Evolutionary conservation across 2,113 vertebrate genomes (phyloP).

Genomic region (Malurus elegans): DNA sequence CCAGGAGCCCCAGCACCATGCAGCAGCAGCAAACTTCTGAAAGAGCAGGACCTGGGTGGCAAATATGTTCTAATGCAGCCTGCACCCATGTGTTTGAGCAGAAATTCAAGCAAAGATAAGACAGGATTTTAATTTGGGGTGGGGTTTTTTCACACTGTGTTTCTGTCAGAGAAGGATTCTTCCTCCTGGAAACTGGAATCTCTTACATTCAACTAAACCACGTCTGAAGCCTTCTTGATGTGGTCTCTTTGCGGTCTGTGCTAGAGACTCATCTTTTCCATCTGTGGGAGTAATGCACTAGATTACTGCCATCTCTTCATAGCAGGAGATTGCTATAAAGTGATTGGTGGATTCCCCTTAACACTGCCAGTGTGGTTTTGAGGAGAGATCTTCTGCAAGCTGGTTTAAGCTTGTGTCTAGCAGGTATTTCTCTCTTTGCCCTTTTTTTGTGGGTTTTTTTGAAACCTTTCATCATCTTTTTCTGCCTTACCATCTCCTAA

Average conservation of each 20-base stretch:
- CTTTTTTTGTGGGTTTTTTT: neutral
- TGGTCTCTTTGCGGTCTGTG: neutral
- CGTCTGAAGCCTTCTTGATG: neutral
- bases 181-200: neutral
- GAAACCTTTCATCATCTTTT: neutral
- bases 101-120: neutral
- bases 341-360: neutral
- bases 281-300: neutral
- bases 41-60: neutral
- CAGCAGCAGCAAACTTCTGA: neutral
- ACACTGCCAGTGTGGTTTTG: neutral
- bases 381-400: neutral
- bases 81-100: neutral
- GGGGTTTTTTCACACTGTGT: neutral
- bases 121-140: neutral
- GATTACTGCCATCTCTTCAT: neutral
- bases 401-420: neutral
- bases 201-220: neutral
- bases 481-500: neutral
- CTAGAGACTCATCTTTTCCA: neutral
- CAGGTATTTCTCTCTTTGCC: neutral
- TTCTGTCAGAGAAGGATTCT: neutral
- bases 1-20: neutral
- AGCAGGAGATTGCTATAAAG: neutral
- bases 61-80: neutral